A percentile compares a stretch with the other conserved stretches of the same genome.
These are phyloP conservation scores for Habroteleia sp. DNA, from an alignment of 2,888 invertebrate genomes.

Conservation along the genomic window DNA sequence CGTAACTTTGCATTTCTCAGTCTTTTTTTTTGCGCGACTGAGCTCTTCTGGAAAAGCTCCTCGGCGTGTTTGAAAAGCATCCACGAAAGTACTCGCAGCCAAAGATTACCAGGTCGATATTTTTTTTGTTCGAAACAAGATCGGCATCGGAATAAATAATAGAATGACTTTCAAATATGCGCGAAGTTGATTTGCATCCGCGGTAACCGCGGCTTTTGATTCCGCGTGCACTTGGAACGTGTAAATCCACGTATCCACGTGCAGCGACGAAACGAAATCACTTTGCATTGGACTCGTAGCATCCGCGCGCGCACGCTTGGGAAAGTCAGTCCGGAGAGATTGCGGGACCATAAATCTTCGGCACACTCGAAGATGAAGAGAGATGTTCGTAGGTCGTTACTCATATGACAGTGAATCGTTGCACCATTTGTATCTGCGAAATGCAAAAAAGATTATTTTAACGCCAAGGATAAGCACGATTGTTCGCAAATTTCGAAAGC, in stretches of 20 bases:
- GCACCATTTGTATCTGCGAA: constrained; percentile 57
- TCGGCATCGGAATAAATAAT: constrained; percentile 60
- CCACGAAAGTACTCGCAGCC: constrained; percentile 30
- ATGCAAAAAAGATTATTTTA: constrained; percentile 42
- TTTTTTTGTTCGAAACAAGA: constrained; percentile 52
- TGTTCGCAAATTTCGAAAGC: constrained; percentile 23
- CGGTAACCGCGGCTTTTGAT: constrained; percentile 47
- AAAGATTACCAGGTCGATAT: constrained; percentile 53
- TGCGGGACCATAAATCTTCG: constrained; percentile 75
- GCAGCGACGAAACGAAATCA: constrained; percentile 59
- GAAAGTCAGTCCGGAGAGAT: constrained; percentile 71
- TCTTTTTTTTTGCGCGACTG: too few species aligned
- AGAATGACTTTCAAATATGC: constrained; percentile 63
- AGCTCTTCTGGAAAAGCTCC: not conserved
- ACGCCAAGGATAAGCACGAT: constrained; percentile 15
- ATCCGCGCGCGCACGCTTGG: constrained; percentile 69
- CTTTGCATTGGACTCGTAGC: constrained; percentile 67
- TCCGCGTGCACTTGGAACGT: constrained; percentile 44
- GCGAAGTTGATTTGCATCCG: constrained; percentile 57
- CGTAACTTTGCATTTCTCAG: too few species aligned
- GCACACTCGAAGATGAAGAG: constrained; percentile 75
- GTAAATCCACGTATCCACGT: constrained; percentile 56
- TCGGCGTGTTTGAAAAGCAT: constrained; percentile 6
- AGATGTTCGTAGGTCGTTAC: constrained; percentile 68
- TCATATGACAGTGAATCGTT: constrained; percentile 64